Conservation (phyloP, 1,140 invertebrate species). For the Apocrypta bakeri region DNA sequence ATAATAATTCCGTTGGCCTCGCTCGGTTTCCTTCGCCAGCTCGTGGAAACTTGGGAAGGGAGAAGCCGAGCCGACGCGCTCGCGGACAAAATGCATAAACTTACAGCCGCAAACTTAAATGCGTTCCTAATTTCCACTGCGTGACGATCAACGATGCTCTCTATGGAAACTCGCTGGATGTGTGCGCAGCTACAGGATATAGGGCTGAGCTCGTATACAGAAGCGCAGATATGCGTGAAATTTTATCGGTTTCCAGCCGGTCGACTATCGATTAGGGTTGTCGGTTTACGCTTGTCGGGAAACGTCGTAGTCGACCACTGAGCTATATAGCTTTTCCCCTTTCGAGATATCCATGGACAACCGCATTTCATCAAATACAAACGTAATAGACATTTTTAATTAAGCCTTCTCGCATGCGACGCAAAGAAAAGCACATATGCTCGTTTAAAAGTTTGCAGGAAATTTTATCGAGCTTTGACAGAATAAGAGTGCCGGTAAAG, state of each 20-base stretch:
- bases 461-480: conserved; percentile 42
- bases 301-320: no score
- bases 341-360: no score
- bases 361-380: not conserved
- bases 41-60: conserved; percentile 29
- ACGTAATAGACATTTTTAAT: not conserved
- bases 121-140: conserved; percentile 58
- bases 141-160: not conserved
- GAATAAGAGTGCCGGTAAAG: conserved; percentile 43
- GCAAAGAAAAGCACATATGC: not conserved
- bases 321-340: no score
- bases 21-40: not conserved
- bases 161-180: not conserved
- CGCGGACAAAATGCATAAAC: conserved; percentile 60
- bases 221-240: not conserved
- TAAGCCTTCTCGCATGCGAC: no score
- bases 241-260: not conserved
- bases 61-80: not conserved
- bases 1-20: conserved; percentile 25
- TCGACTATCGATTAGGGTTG: not conserved
- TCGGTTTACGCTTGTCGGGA: not conserved
- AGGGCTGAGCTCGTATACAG: not conserved
- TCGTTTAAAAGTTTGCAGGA: not conserved
- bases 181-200: not conserved
- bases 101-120: conserved; percentile 61